These are phyloP conservation scores for Rattus rattus DNA, from an alignment of 2,113 vertebrate genomes.

Conservation along the genomic window DNA sequence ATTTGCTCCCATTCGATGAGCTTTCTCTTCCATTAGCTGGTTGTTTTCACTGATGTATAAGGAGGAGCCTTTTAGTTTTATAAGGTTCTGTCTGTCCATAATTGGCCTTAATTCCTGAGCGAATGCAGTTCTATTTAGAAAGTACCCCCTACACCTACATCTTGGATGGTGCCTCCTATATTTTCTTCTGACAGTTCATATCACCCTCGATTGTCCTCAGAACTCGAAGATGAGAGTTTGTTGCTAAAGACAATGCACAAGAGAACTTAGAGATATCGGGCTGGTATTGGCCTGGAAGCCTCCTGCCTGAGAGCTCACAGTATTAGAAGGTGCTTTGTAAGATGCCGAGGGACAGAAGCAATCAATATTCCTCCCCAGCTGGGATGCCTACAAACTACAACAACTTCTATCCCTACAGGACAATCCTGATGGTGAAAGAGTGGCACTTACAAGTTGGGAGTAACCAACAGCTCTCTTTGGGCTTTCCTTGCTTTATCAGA, in stretches of 20 bases:
- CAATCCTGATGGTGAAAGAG: background rate
- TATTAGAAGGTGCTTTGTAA: background rate
- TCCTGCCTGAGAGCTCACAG: background rate
- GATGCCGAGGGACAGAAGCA: background rate
- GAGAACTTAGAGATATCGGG: background rate
- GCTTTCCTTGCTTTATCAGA: background rate
- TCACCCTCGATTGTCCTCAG: background rate
- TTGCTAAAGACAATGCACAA: background rate
- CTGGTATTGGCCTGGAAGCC: background rate
- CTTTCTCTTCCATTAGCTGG: background rate
- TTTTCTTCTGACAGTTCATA: background rate
- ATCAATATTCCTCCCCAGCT: background rate
- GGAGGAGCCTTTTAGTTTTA: background rate
- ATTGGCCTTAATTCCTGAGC: background rate
- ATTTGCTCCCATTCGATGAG: background rate
- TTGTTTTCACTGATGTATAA: background rate
- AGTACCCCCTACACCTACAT: background rate
- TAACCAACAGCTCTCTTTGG: background rate
- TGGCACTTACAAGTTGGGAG: background rate
- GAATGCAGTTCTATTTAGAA: background rate
- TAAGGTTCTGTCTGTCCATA: background rate
- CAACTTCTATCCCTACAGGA: rapidly evolving
- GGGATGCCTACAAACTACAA: background rate
- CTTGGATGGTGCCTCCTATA: background rate
- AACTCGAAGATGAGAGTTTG: background rate